Evolutionary conservation across 1,140 invertebrate genomes (phyloP).

Genomic region (Tetraneura akinire): DNA sequence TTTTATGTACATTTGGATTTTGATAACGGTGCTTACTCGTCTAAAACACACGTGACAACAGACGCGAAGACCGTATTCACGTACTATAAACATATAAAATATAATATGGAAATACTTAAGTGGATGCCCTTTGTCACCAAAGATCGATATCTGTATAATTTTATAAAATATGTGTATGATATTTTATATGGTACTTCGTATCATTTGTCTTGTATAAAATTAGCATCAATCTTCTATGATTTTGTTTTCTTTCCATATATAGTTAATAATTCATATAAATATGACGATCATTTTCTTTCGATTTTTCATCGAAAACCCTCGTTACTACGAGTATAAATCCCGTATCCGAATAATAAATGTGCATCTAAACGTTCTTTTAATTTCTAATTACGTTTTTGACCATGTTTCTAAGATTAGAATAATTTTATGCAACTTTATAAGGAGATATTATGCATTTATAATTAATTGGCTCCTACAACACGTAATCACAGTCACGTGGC

Average conservation of each 20-base stretch:
- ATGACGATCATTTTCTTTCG: too few species aligned
- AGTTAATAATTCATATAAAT: too few species aligned
- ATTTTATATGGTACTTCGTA: not conserved
- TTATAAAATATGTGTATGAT: not conserved
- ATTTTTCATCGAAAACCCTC: too few species aligned
- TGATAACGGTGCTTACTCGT: not conserved
- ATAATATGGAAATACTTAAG: not conserved
- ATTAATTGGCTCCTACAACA: too few species aligned
- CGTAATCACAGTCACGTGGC: too few species aligned
- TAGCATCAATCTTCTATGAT: not conserved
- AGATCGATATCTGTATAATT: not conserved
- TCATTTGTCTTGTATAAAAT: not conserved
- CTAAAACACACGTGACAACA: not conserved
- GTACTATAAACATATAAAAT: not conserved
- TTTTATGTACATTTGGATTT: conserved; percentile 27
- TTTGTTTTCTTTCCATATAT: too few species aligned
- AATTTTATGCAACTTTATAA: too few species aligned
- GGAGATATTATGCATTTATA: too few species aligned
- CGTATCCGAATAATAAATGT: not conserved
- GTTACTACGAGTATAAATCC: too few species aligned
- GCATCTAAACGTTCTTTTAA: too few species aligned
- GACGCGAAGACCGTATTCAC: not conserved
- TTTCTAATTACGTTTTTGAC: too few species aligned
- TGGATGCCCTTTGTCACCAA: not conserved
- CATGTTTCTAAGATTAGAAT: too few species aligned